Conservation (phyloP, 2,888 invertebrate genomes). For the Sympetrum striolatum region DNA sequence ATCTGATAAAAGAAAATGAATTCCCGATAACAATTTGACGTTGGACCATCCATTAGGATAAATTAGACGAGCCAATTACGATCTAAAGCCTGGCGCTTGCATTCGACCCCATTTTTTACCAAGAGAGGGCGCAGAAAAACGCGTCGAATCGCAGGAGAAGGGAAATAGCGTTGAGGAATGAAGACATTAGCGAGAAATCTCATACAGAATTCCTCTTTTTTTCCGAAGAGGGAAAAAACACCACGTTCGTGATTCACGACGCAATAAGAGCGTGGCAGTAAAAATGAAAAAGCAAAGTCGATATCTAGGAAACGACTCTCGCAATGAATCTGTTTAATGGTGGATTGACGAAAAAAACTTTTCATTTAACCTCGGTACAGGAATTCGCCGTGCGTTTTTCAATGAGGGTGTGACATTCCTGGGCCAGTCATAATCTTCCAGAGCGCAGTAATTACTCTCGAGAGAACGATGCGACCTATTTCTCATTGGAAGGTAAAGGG, state of each 20-base stretch:
- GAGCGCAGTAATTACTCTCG: constrained; percentile 19
- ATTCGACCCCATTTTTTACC: constrained; percentile 6
- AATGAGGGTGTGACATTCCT: not conserved
- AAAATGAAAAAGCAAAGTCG: not conserved
- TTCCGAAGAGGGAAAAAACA: not conserved
- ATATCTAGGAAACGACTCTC: not conserved
- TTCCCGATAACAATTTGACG: not conserved
- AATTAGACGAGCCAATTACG: not conserved
- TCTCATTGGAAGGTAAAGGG: not conserved
- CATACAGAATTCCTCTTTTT: not conserved
- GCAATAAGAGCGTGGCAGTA: not conserved
- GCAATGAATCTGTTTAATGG: constrained; percentile 14
- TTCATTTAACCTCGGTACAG: not conserved
- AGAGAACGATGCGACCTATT: constrained; percentile 6
- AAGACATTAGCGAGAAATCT: constrained; percentile 22
- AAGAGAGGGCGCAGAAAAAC: not conserved
- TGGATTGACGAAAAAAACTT: constrained; percentile 13
- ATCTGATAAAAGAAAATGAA: not conserved
- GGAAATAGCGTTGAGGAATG: not conserved
- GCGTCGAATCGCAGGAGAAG: not conserved
- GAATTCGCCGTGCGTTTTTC: constrained; percentile 2
- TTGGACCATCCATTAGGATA: not conserved
- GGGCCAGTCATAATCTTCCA: not conserved
- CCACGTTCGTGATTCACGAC: not conserved
- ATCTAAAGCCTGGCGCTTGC: not conserved